Base-by-base conservation (phyloP, 2,113 vertebrate species). In the Scomber colias region DNA sequence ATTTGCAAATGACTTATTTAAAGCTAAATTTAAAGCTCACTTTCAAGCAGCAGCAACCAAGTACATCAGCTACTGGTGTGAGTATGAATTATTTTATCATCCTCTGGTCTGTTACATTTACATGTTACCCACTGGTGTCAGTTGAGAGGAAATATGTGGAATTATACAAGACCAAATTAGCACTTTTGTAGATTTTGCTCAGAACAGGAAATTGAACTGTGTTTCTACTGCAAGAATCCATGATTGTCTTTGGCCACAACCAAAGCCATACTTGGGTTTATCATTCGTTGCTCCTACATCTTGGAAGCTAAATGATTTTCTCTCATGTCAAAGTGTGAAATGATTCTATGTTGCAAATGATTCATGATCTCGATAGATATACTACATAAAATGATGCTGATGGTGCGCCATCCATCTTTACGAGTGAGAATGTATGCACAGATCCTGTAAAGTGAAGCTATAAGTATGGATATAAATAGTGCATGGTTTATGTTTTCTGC, bases 361-460 rank as follows among this genome's bases (percentile, higher is more conserved):
- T 91, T 89, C 69, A 89, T 88, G 77, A 75, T 85, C 57, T 79
- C 51, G 56, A 55, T 73, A 78, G 68, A 85, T 61, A 67, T 59
- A 75, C 68, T 77, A 61, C 75, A 82, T 81, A 79, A 87, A 87
- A 77, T 71, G 59, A 75, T 84, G 40, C 21, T 87, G 82, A 87
- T 79, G 65, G 56, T 27, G 71, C 68, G 75, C 44, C 73, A 88
- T 92, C 80, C 74, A 84, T 91, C 85, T 89, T 66, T 54, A 85
- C 49, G 57, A 4, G 1, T 61, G 49, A 49, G 61, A 46, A 72
- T 66, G 51, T 17, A 50, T 57, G 55, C 48, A n/a, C 50, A 66
- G 64, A 79, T 21, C 63, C 60, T 69, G 15, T 81, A 45, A 84
- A 83, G 81, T 77, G 13, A 56, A 78, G 40, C 53, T 61, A 24